Evolutionary conservation across 2,113 vertebrate species (phyloP).

Genomic region (Menura novaehollandiae): DNA sequence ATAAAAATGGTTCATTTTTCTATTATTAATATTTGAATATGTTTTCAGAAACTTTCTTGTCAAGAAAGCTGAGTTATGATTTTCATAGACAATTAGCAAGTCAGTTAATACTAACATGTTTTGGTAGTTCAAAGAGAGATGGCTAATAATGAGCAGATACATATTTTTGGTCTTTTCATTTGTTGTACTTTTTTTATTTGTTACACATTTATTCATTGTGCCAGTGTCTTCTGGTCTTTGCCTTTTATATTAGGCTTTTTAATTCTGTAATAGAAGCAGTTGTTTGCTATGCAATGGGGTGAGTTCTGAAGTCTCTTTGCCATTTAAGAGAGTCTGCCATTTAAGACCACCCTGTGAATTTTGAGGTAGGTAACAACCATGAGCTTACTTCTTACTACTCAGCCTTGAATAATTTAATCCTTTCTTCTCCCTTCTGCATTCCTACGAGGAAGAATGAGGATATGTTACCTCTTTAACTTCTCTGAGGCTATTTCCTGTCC

Average conservation of each 20-base stretch:
- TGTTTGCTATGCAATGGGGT: neutral
- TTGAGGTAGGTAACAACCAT: neutral
- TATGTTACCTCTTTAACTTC: neutral
- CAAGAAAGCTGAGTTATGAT: neutral
- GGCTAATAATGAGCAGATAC: neutral
- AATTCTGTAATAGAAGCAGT: neutral
- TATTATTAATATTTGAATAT: constrained; percentile 67
- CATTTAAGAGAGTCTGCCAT: neutral
- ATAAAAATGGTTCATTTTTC: constrained; percentile 69
- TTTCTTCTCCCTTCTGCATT: neutral
- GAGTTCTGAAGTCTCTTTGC: neutral
- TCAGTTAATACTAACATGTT: neutral
- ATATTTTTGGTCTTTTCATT: neutral
- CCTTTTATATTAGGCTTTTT: neutral
- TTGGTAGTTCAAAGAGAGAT: neutral
- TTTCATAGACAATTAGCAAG: neutral
- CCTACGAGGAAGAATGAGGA: neutral
- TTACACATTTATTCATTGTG: neutral
- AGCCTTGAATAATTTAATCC: neutral
- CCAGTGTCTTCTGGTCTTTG: neutral
- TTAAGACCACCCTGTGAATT: neutral
- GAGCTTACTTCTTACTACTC: neutral
- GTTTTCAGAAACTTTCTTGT: constrained; percentile 53
- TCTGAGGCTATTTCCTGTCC: neutral
- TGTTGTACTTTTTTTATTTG: neutral